Evolutionary conservation across 2,113 vertebrate species (phyloP).

Genomic region (Delphinapterus leucas): DNA sequence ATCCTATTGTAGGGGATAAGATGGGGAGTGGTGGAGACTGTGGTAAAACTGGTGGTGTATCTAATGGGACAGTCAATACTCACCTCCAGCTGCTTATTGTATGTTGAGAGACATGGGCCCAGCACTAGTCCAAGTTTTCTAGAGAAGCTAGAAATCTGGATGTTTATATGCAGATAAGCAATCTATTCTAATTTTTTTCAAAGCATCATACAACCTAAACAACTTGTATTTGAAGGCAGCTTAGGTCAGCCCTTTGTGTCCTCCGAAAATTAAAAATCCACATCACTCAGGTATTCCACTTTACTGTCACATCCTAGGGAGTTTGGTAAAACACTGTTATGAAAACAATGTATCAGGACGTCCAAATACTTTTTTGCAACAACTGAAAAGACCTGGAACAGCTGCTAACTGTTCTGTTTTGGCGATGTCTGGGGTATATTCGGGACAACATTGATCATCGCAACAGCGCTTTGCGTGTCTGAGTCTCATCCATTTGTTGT

Average conservation of each 20-base stretch:
- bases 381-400: background rate
- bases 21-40: background rate
- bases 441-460: constrained; percentile 51
- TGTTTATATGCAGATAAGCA: background rate
- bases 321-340: background rate
- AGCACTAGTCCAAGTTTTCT: background rate
- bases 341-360: background rate
- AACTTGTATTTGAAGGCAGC: background rate
- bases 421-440: constrained; percentile 38
- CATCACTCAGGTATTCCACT: background rate
- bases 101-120: background rate
- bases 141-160: background rate
- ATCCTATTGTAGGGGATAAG: fast-evolving
- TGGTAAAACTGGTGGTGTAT: background rate
- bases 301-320: background rate
- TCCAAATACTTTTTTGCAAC: background rate
- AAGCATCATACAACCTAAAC: background rate
- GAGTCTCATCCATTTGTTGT: constrained; percentile 59
- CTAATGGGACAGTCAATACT: background rate
- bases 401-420: constrained; percentile 24
- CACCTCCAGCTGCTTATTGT: background rate
- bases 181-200: background rate
- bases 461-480: constrained; percentile 44
- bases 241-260: background rate
- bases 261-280: background rate